Evolutionary conservation across 2,113 vertebrate species (phyloP), one percentile per base, ranked within the genome.

Genomic region (Pelecanus crispus): DNA sequence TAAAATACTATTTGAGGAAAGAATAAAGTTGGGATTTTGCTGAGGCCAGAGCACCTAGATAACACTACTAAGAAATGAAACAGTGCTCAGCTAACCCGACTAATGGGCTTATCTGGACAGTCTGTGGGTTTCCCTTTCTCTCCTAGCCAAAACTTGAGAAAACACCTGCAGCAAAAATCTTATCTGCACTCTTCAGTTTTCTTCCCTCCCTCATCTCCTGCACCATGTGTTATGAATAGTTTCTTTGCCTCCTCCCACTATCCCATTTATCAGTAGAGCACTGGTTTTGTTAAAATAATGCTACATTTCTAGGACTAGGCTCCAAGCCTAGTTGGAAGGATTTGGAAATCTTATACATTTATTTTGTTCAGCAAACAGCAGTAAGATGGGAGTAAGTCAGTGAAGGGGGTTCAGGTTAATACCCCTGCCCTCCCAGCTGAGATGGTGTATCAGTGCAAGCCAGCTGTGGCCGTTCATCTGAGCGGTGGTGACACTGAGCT

Each of bases 131-230:
- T 95, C 81, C 81, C 81, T 86, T 95, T 89, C 55, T 92, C 91
- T 84, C 81, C 77, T 24, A 81, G 86, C 56, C 77, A 95, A 81
- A 95, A 93, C 56, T 61, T 58, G 56, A 92, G 77, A 94, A 81
- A 94, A 81, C 81, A 91, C 92, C 86, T 67, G 86, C 91, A 95
- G 83, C 44, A 95, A 83, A 94, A 95, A 81, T 89, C 65, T 95
- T 96, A 94, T 68, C 88, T 91, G 18, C 71, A 75, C 75, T 89
- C 65, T 71, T 94, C 80, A 70, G 71, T 88, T 94, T 92, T 90
- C 75, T 88, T 94, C 65, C 45, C 56, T 88, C 40, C 55, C 81
- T 92, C 73, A 28, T 86, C 90, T 92, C 53, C 81, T 92, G 55
- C 61, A 81, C 65, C 13, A 1, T 19, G 32, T 75, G 44, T 84